Evolutionary conservation across 2,113 vertebrate species (phyloP).

Genomic region (Salvator merianae): DNA sequence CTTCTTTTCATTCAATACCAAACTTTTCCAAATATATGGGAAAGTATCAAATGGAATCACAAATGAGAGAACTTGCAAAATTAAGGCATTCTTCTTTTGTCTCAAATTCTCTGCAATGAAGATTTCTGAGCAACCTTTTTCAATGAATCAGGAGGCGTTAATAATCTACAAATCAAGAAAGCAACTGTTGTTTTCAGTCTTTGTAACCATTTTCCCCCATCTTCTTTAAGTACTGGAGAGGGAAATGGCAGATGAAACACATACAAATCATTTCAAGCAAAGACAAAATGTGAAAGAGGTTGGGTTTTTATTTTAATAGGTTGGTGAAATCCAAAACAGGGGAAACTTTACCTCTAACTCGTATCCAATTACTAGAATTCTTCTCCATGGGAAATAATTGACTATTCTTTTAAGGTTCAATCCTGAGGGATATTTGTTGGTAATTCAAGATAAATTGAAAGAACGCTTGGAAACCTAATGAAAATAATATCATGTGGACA

Average conservation of each 20-base stretch:
- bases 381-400: neutral
- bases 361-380: neutral
- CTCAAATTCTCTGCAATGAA: neutral
- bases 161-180: neutral
- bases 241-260: neutral
- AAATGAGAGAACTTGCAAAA: neutral
- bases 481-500: too few species aligned
- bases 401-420: neutral
- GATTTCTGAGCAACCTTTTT: neutral
- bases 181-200: neutral
- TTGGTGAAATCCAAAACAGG: neutral
- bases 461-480: too few species aligned
- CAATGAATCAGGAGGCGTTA: neutral
- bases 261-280: neutral
- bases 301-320: neutral
- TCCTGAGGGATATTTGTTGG: too few species aligned
- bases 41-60: neutral
- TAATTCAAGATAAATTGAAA: too few species aligned
- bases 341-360: neutral
- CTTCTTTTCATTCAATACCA: too few species aligned
- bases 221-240: neutral
- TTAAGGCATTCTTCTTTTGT: neutral
- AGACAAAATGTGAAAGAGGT: neutral
- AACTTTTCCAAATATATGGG: too few species aligned
- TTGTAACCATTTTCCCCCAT: neutral